These are phyloP conservation scores for Neopipo cinnamomea DNA, from an alignment of 2,113 vertebrate genomes.

Conservation along the genomic window DNA sequence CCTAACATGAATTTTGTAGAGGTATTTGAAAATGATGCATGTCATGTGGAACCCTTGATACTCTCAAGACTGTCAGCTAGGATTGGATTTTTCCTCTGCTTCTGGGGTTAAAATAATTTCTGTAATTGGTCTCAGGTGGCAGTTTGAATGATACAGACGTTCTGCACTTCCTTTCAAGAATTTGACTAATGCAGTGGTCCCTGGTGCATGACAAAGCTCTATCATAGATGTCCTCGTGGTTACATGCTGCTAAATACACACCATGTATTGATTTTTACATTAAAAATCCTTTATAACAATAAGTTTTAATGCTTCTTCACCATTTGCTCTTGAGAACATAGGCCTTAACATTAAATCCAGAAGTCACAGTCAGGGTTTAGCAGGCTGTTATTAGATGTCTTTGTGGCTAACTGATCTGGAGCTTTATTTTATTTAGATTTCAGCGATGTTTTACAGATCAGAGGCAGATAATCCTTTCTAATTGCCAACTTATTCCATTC, in stretches of 20 bases:
- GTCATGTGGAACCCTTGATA: background rate
- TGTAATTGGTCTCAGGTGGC: slow-evolving; percentile 48
- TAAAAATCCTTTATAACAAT: slow-evolving; percentile 41
- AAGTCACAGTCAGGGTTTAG: slow-evolving; percentile 28
- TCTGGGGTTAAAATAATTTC: slow-evolving; percentile 47
- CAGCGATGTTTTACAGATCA: slow-evolving; percentile 5
- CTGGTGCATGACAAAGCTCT: slow-evolving; percentile 44
- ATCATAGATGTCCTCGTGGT: background rate
- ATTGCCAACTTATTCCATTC: slow-evolving; percentile 15
- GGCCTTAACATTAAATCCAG: slow-evolving; percentile 17
- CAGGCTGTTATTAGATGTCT: slow-evolving; percentile 24
- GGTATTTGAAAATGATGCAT: background rate
- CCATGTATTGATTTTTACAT: slow-evolving; percentile 49
- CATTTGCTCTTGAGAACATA: slow-evolving; percentile 5
- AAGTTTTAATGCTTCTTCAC: slow-evolving; percentile 21
- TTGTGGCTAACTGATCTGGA: slow-evolving; percentile 41
- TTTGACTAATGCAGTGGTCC: slow-evolving; percentile 38
- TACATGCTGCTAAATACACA: slow-evolving; percentile 47
- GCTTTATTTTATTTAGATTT: slow-evolving; percentile 53
- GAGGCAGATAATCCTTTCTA: slow-evolving; percentile 43
- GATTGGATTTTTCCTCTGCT: slow-evolving; percentile 13
- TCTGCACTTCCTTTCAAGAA: slow-evolving; percentile 32
- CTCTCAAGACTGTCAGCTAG: background rate
- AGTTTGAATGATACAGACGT: slow-evolving; percentile 13
- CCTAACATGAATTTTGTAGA: background rate